Evolutionary conservation across 35 echinoderm and acorn worm species (phyloP).

Genomic region (Lytechinus pictus): DNA sequence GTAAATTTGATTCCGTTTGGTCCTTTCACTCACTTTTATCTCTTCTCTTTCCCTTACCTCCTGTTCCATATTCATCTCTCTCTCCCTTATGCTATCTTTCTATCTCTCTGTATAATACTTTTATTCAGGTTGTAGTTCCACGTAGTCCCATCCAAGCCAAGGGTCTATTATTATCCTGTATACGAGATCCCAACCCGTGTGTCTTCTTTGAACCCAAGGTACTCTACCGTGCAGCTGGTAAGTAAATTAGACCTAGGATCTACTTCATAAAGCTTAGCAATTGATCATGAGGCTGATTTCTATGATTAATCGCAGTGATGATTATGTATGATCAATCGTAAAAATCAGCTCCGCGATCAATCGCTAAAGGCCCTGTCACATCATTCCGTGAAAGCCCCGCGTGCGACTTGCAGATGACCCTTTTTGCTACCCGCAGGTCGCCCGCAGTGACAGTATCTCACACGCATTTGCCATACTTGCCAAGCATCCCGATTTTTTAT

Average conservation of each 20-base stretch:
- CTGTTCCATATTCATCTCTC: neutral
- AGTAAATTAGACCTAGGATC: neutral
- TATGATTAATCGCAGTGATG: no score
- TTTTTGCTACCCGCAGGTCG: no score
- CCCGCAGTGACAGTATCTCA: no score
- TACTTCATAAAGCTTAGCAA: no score
- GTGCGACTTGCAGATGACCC: no score
- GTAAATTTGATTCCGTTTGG: neutral
- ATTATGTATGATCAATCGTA: no score
- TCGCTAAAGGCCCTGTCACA: no score
- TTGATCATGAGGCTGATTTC: no score
- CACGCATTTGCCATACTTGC: no score
- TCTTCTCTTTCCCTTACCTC: neutral
- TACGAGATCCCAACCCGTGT: conserved; percentile 92
- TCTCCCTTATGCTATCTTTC: neutral
- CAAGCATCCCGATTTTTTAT: no score
- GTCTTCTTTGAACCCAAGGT: conserved; percentile 98
- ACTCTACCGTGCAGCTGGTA: conserved; percentile 92
- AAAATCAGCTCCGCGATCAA: no score
- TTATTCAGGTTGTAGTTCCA: conserved; percentile 86
- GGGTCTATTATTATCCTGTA: conserved; percentile 87
- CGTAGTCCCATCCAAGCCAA: conserved; percentile 97
- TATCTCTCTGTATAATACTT: neutral
- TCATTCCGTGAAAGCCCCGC: no score
- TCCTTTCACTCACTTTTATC: neutral